Conservation (phyloP, 2,888 invertebrate genomes). For the Nephrotoma appendiculata region DNA sequence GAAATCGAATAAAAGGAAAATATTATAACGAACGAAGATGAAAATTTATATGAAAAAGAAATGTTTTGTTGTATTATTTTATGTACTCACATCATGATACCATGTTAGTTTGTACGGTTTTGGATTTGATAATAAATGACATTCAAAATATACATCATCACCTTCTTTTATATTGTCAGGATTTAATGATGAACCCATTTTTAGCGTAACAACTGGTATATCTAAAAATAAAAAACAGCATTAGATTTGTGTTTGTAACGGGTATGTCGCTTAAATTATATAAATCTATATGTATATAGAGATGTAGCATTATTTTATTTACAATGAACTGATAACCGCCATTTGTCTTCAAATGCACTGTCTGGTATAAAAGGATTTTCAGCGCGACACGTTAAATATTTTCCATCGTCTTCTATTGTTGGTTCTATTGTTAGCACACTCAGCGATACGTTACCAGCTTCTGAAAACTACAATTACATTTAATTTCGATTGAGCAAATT, state of each 20-base stretch:
- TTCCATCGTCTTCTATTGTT: constrained; percentile 75
- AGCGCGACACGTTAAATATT: constrained; percentile 75
- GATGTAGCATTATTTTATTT: constrained; percentile 34
- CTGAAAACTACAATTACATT: constrained; percentile 47
- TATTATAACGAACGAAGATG: not conserved
- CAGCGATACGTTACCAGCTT: constrained; percentile 67
- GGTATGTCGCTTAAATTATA: not conserved
- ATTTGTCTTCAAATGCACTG: constrained; percentile 73
- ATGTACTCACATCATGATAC: constrained; percentile 69
- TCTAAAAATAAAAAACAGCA: constrained; percentile 35
- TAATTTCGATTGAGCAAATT: not conserved
- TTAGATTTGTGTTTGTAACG: not conserved
- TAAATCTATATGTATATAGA: not conserved
- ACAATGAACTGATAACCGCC: constrained; percentile 79
- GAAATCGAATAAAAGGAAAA: constrained; percentile 1
- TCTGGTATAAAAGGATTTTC: constrained; percentile 75
- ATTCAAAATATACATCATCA: constrained; percentile 81
- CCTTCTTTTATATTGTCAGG: constrained; percentile 81
- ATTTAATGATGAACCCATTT: constrained; percentile 72
- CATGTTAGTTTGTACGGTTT: constrained; percentile 70
- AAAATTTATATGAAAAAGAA: not conserved
- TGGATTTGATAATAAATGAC: constrained; percentile 71
- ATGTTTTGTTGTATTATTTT: not conserved
- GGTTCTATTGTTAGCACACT: constrained; percentile 74
- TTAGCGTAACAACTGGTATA: constrained; percentile 63